These are phyloP conservation scores for Isichthys henryi DNA, from an alignment of 2,113 vertebrate genomes.

Conservation along the genomic window DNA sequence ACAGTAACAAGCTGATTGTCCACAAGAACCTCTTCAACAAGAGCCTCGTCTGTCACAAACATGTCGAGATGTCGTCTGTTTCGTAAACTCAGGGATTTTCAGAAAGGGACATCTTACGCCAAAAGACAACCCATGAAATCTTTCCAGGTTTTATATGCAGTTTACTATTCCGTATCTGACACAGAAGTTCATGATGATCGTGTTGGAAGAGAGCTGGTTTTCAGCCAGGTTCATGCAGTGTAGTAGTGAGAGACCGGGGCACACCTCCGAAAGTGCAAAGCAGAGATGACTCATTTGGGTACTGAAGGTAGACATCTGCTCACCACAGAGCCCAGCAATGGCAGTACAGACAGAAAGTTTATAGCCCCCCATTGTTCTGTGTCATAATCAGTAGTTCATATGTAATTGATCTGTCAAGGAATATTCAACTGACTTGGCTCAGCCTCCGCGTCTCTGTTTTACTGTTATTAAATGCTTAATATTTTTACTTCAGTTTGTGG, in stretches of 20 bases:
- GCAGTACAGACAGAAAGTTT: not conserved
- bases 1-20: not conserved
- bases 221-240: not conserved
- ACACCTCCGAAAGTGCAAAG: not conserved
- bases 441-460: not conserved
- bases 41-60: not conserved
- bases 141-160: not conserved
- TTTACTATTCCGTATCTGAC: not conserved
- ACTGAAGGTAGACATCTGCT: not conserved
- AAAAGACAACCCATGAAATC: not conserved
- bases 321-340: not conserved
- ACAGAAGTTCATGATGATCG: not conserved
- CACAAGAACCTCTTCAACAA: not conserved
- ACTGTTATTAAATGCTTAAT: not conserved
- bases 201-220: not conserved
- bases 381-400: not conserved
- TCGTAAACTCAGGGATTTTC: slow-evolving; percentile 16
- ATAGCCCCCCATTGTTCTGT: not conserved
- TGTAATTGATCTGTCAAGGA: not conserved
- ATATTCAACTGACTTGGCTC: not conserved
- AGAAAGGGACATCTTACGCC: not conserved
- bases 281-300: not conserved
- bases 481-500: not conserved
- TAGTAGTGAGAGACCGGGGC: not conserved
- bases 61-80: not conserved